These are phyloP conservation scores for Corythucha ciliata DNA, from an alignment of 2,888 invertebrate species.

Conservation along the genomic window DNA sequence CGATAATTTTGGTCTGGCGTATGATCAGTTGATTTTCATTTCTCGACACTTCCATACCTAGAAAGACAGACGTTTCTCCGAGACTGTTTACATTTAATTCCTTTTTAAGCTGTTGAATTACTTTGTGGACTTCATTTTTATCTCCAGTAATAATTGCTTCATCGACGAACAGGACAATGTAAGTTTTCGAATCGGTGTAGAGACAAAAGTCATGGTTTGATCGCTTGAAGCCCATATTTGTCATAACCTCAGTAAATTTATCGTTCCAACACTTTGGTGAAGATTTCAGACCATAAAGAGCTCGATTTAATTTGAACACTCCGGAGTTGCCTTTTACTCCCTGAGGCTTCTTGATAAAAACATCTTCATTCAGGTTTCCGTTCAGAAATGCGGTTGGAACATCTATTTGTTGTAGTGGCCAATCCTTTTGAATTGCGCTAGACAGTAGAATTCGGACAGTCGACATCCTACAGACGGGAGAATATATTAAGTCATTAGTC, in stretches of 20 bases:
- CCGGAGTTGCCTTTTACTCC: background rate
- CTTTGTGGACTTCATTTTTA: constrained; percentile 6
- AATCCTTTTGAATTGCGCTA: constrained; percentile 16
- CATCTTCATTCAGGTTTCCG: constrained; percentile 22
- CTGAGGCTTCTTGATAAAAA: constrained; percentile 12
- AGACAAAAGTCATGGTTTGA: constrained; percentile 14
- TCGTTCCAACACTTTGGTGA: background rate
- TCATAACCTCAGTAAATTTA: constrained; percentile 2
- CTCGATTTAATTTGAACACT: constrained; percentile 6
- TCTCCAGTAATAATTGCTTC: constrained; percentile 21
- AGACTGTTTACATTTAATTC: constrained; percentile 22
- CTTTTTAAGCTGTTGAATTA: constrained; percentile 13
- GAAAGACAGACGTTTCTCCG: constrained; percentile 14
- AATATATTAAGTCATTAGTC: background rate
- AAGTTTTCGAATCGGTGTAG: constrained; percentile 6
- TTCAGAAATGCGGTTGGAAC: constrained; percentile 20
- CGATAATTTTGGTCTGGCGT: constrained; percentile 16
- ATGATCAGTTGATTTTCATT: constrained; percentile 8
- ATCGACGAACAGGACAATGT: constrained; percentile 19
- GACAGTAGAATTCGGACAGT: constrained; percentile 14
- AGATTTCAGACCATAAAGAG: background rate
- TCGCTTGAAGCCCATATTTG: constrained; percentile 16
- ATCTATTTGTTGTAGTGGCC: constrained; percentile 19
- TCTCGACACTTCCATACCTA: constrained; percentile 20
- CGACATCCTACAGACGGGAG: constrained; percentile 1